Conservation (phyloP, 2,888 invertebrate genomes). For the Lepidonotus clava region DNA sequence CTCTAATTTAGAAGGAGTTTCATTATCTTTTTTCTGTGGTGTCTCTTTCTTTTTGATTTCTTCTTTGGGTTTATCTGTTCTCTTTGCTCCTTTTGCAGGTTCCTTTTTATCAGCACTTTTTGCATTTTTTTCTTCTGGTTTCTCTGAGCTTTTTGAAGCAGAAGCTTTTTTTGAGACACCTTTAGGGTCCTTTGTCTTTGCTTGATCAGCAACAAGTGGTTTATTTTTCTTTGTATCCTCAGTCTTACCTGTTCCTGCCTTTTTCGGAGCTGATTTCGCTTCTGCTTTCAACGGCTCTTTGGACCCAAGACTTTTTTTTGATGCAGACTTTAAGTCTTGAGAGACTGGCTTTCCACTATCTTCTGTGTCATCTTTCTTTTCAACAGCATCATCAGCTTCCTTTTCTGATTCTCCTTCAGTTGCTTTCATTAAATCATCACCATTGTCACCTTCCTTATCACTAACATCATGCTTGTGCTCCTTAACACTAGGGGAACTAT, state of each 20-base stretch:
- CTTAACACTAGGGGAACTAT: no score
- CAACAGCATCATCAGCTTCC: neutral
- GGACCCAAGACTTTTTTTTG: neutral
- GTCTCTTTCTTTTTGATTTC: neutral
- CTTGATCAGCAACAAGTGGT: neutral
- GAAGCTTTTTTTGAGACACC: neutral
- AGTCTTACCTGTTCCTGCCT: neutral
- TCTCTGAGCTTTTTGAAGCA: neutral
- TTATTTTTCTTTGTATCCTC: neutral
- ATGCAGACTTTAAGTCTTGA: neutral
- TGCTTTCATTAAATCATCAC: neutral
- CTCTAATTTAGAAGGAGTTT: no score
- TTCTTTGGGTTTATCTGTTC: neutral
- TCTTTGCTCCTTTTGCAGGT: neutral
- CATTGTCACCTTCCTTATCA: neutral
- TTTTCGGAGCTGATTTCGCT: neutral
- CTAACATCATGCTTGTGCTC: neutral
- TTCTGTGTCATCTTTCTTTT: neutral
- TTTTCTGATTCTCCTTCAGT: neutral
- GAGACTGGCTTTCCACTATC: no score
- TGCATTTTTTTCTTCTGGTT: neutral
- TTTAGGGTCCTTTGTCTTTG: neutral
- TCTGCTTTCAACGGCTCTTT: neutral
- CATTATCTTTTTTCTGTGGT: slow-evolving; percentile 6
- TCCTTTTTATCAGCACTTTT: neutral